Conservation (phyloP, 2,888 invertebrate species). For the Melangyna quadrimaculata region DNA sequence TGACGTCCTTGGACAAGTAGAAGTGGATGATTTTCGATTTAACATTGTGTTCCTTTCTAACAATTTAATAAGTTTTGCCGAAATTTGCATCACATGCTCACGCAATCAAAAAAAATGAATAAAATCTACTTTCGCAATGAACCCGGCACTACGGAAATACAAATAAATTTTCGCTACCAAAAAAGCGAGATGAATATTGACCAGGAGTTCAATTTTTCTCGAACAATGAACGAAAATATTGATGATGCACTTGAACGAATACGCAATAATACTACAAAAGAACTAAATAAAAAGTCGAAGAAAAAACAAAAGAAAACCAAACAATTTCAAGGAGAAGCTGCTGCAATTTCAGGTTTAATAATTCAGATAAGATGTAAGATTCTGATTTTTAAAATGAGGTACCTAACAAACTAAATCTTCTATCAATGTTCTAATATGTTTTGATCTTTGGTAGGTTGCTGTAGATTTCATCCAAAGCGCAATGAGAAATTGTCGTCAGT, state of each 20-base stretch:
- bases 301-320: constrained; percentile 70
- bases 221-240: constrained; percentile 85
- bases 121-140: constrained; percentile 84
- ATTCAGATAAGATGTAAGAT: constrained; percentile 40
- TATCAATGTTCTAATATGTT: constrained; percentile 30
- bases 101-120: constrained; percentile 81
- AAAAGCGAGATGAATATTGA: constrained; percentile 82
- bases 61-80: neutral
- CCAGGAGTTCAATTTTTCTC: constrained; percentile 87
- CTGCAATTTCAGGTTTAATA: constrained; percentile 1
- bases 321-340: constrained; percentile 9
- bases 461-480: constrained; percentile 74
- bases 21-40: neutral
- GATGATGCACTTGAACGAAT: constrained; percentile 84
- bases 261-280: constrained; percentile 85
- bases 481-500: constrained; percentile 73
- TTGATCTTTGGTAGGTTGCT: constrained; percentile 75
- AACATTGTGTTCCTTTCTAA: neutral
- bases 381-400: neutral
- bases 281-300: constrained; percentile 81
- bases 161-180: constrained; percentile 83
- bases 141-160: constrained; percentile 81
- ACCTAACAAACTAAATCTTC: neutral
- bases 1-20: constrained; percentile 34
- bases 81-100: constrained; percentile 61